phyloP scores from a whole-genome alignment of 2,888 invertebrate species.

The Caenorhabditis sp. region DNA sequence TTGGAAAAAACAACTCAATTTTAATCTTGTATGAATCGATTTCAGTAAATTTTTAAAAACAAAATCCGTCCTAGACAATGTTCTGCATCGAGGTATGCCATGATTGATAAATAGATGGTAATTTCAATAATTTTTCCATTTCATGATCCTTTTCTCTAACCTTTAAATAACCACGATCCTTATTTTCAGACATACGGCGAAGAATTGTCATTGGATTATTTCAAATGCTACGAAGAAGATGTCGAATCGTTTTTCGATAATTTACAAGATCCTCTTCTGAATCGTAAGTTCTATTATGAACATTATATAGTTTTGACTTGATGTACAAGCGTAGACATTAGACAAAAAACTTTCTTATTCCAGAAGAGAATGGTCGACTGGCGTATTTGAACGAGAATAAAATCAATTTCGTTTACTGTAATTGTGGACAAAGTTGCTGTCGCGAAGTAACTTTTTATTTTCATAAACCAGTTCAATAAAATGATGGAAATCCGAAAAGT shows the following conservation, averaged over 20 bases:
- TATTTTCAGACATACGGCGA: not conserved
- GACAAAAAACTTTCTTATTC: not conserved
- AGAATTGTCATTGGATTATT: not conserved
- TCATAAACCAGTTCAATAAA: no score
- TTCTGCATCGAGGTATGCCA: no score
- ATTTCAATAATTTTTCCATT: no score
- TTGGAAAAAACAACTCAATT: no score
- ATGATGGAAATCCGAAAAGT: no score
- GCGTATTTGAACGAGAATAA: not conserved
- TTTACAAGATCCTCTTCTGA: not conserved
- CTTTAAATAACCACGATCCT: not conserved
- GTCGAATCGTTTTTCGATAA: not conserved
- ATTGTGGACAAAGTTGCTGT: not conserved
- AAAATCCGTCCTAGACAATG: no score
- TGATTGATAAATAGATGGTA: no score
- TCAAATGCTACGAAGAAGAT: not conserved
- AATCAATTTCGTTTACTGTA: not conserved
- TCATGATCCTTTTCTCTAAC: no score
- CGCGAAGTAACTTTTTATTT: not conserved
- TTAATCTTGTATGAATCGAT: no score
- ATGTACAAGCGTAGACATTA: not conserved
- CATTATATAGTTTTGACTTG: no score
- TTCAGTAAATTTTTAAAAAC: no score
- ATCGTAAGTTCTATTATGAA: not conserved
- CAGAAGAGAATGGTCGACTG: not conserved